Base-by-base conservation (phyloP, 2,113 vertebrate species). In the Entomyzon cyanotis region DNA sequence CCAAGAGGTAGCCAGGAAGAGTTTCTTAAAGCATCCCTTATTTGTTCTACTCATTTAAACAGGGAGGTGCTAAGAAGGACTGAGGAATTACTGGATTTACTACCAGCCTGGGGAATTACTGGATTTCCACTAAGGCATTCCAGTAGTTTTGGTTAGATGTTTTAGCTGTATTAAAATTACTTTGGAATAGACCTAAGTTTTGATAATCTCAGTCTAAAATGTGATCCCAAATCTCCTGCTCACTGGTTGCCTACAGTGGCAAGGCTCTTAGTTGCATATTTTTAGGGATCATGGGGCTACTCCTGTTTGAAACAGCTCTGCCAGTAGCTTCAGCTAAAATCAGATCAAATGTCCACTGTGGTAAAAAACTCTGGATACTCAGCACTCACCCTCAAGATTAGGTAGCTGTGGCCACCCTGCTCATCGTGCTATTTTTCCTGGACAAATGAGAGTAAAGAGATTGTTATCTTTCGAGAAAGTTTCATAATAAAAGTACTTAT, bases 191-290 rank as follows among this genome's bases (percentile, higher is more conserved):
- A 60, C 7, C 8, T 47, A 33, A 33, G 11, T 70, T 86, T 74
- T 65, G 19, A 56, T 37, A 25, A 52, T 27, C 23, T 84, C 30
- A 20, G 17, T 62, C 35, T 71, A 59, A 84, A 84, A 59, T 20
- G 9, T 46, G 39, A 84, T 39, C 33, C 15, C n/a, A 90, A 15
- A 67, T 78, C 22, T 70, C 50, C 9, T 16, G n/a, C 10, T 81
- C 0, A 0, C 46, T 41, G 2, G 2, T 52, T 88, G 20, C 8
- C 44, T 47, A 16, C 15, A 30, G 30, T 55, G 31, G 5, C 9
- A 13, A 21, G 35, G 14, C 4, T 89, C 80, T 87, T 35, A n/a
- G 28, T 39, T 70, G 18, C 1, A 4, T 41, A n/a, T 53, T 37
- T 85, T 86, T n/a, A 70, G 25, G 18, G 22, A 11, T 80, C 10